Evolutionary conservation across 2,797 vertebrate genomes (phyloP).

Genomic region (Cercopithecus hamlyni): DNA sequence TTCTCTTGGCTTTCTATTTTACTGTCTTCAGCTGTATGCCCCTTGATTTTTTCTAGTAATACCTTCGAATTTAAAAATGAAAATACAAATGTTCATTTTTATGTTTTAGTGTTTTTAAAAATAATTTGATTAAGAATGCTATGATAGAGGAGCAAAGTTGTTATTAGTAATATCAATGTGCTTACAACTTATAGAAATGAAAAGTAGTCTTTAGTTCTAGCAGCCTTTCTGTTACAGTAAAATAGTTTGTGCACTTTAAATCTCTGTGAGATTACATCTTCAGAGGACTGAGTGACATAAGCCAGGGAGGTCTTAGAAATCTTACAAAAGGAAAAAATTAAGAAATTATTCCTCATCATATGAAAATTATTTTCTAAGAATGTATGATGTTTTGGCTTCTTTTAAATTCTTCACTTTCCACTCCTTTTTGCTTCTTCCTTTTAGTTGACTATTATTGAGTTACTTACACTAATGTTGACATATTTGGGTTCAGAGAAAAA

Average conservation of each 20-base stretch:
- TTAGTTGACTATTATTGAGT: not conserved
- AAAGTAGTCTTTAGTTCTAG: not conserved
- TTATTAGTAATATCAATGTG: not conserved
- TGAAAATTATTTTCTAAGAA: not conserved
- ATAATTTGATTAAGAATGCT: not conserved
- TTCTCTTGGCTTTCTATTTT: not conserved
- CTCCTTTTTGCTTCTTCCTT: not conserved
- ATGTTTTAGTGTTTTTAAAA: not conserved
- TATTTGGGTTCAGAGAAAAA: not conserved
- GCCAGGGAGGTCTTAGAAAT: conserved; percentile 10
- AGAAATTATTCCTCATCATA: not conserved
- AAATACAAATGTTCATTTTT: conserved; percentile 20
- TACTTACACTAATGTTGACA: not conserved
- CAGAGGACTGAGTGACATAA: not conserved
- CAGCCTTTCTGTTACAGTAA: not conserved
- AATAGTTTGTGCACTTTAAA: not conserved
- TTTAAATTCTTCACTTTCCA: not conserved
- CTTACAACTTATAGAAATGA: not conserved
- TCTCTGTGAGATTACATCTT: not conserved
- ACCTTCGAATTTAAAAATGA: conserved; percentile 5
- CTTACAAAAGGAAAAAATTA: not conserved
- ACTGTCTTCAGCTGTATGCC: not conserved
- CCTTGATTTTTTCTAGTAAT: not conserved
- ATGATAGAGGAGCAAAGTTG: not conserved
- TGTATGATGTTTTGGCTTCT: not conserved